Conservation (phyloP, 2,888 invertebrate species). For the Agelastica alni region DNA sequence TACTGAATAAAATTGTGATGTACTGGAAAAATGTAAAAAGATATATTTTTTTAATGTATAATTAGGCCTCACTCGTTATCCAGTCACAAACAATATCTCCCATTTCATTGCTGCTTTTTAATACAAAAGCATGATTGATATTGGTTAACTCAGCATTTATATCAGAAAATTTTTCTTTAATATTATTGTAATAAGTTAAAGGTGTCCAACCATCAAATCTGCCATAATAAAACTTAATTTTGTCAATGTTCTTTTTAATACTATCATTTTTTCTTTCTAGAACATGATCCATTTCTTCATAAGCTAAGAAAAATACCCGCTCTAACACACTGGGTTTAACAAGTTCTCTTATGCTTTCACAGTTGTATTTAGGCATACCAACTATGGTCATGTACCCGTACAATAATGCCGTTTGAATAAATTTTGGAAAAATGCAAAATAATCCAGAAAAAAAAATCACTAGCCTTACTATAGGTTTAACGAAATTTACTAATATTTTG, state of each 20-base stretch:
- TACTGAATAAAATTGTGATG: too few relatives aligned
- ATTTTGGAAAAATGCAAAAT: constrained; percentile 62
- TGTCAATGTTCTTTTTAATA: constrained; percentile 63
- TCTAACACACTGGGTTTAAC: constrained; percentile 64
- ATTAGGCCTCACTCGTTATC: constrained; percentile 37
- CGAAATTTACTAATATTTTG: constrained; percentile 65
- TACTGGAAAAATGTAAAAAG: too few relatives aligned
- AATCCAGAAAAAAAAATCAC: constrained; percentile 59
- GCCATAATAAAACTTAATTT: constrained; percentile 81
- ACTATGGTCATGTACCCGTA: constrained; percentile 61
- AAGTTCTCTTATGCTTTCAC: constrained; percentile 61
- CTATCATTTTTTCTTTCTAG: constrained; percentile 66
- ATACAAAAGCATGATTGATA: constrained; percentile 80
- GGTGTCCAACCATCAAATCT: constrained; percentile 85
- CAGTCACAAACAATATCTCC: constrained; percentile 53
- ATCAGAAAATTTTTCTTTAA: constrained; percentile 65
- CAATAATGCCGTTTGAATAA: constrained; percentile 60
- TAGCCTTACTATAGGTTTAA: constrained; percentile 60
- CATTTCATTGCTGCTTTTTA: constrained; percentile 65
- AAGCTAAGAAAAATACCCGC: constrained; percentile 72
- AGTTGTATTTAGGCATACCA: constrained; percentile 60
- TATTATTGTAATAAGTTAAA: constrained; percentile 67
- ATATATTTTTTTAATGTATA: too few relatives aligned
- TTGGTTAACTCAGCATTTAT: constrained; percentile 63
- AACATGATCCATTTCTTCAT: constrained; percentile 81